Evolutionary conservation across 2,797 vertebrate genomes (phyloP).

Genomic region (Paratrypauchen microcephalus): DNA sequence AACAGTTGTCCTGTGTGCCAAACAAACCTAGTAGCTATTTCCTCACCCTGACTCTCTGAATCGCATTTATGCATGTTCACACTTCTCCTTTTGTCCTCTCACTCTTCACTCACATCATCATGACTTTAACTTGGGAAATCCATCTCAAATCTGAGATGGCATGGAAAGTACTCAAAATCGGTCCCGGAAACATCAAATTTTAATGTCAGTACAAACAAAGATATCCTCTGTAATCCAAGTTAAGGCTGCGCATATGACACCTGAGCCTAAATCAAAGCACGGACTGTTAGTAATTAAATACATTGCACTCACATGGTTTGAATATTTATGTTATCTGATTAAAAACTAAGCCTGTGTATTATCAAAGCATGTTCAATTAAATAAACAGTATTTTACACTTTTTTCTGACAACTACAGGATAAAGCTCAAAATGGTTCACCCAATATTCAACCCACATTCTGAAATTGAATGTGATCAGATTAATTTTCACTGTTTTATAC

Average conservation of each 20-base stretch:
- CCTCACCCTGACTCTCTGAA: slow-evolving; percentile 33
- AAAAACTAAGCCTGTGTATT: neutral
- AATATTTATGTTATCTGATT: slow-evolving; percentile 4
- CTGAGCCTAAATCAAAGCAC: slow-evolving; percentile 5
- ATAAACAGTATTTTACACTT: slow-evolving; percentile 1
- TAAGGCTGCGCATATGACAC: slow-evolving; percentile 5
- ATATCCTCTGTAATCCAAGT: slow-evolving; percentile 1
- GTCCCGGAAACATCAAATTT: slow-evolving; percentile 24
- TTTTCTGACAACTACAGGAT: slow-evolving; percentile 10
- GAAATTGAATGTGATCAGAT: too few species aligned
- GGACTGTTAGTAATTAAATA: slow-evolving; percentile 4
- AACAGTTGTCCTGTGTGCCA: slow-evolving; percentile 42
- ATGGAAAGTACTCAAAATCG: slow-evolving; percentile 39
- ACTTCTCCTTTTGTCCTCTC: slow-evolving; percentile 56
- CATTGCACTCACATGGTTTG: neutral
- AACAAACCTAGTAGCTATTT: slow-evolving; percentile 49
- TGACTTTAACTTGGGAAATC: slow-evolving; percentile 43
- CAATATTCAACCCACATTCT: neutral
- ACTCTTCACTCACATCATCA: slow-evolving; percentile 45
- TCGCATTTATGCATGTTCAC: slow-evolving; percentile 39
- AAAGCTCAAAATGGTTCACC: neutral
- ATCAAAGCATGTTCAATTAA: neutral
- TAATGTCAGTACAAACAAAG: neutral
- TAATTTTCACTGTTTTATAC: too few species aligned
- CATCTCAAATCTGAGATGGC: slow-evolving; percentile 35